A percentile compares a stretch with the other conserved stretches of the same genome.
phyloP scores from a whole-genome alignment of 92 coral and sea anemone genomes.

The Porites evermanni region DNA sequence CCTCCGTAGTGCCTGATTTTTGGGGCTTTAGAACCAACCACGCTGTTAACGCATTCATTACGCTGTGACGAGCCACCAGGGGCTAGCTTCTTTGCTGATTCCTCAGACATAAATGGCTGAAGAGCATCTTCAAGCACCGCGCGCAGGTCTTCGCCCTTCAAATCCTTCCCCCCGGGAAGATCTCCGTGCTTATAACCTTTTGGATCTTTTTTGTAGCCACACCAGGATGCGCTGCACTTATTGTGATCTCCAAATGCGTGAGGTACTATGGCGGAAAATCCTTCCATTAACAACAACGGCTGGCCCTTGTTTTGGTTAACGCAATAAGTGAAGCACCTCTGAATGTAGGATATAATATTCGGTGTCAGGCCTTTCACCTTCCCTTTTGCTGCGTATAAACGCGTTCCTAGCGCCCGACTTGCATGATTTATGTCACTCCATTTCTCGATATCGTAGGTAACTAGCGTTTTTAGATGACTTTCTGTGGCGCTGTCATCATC shows the following conservation, averaged over 20 bases:
- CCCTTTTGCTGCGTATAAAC: constrained; percentile 14
- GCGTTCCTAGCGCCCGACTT: constrained; percentile 26
- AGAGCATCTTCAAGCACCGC: not conserved
- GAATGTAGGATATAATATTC: constrained; percentile 16
- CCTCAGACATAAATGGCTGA: not conserved
- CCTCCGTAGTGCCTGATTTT: no score
- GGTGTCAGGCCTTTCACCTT: constrained; percentile 43
- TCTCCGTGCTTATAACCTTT: constrained; percentile 25
- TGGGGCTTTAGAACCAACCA: no score
- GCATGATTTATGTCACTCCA: constrained; percentile 47
- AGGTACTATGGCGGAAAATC: constrained; percentile 38
- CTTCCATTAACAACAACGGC: constrained; percentile 7
- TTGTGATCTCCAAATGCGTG: constrained; percentile 59
- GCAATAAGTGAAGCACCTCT: constrained; percentile 54
- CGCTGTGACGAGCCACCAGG: not conserved
- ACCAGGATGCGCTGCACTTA: constrained; percentile 41
- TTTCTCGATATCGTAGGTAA: constrained; percentile 32
- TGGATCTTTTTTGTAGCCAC: constrained; percentile 40
- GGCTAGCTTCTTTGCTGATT: not conserved
- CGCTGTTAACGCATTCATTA: not conserved
- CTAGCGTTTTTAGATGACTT: constrained; percentile 14
- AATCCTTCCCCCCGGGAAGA: not conserved
- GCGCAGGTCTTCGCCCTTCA: not conserved
- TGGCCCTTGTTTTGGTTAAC: constrained; percentile 52
- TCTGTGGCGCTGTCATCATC: constrained; percentile 39